A percentile compares a stretch with the other conserved stretches of the same genome.
Evolutionary conservation across 2,797 vertebrate genomes (phyloP).

Genomic region (Rhinophrynus dorsalis): DNA sequence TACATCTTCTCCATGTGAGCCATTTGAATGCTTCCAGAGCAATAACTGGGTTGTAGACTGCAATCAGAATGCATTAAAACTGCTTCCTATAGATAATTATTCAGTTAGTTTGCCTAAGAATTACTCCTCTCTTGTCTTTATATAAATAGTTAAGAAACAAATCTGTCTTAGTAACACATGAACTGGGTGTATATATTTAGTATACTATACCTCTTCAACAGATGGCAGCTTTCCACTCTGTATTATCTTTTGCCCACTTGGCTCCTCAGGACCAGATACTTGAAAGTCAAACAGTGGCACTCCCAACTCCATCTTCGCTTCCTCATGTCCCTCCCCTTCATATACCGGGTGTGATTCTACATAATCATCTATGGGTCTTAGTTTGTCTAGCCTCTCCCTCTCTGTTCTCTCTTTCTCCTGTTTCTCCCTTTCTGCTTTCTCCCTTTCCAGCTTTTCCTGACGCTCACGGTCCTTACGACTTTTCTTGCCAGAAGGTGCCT

Average conservation of each 20-base stretch:
- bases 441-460: conserved; percentile 51
- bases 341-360: conserved; percentile 3
- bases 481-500: conserved; percentile 64
- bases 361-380: conserved; percentile 49
- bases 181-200: too few relatives aligned
- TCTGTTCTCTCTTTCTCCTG: conserved; percentile 53
- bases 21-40: too few relatives aligned
- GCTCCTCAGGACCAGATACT: conserved; percentile 52
- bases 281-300: conserved; percentile 75
- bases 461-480: conserved; percentile 64
- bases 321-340: conserved; percentile 35
- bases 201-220: conserved; percentile 72
- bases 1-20: too few relatives aligned
- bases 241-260: conserved; percentile 60
- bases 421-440: conserved; percentile 61
- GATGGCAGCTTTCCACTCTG: conserved; percentile 63
- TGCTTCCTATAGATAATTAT: too few relatives aligned
- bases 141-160: too few relatives aligned
- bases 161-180: too few relatives aligned
- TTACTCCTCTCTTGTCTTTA: too few relatives aligned
- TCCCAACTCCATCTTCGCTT: conserved; percentile 47
- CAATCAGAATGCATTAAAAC: too few relatives aligned
- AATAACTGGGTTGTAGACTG: too few relatives aligned
- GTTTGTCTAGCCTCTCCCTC: conserved; percentile 60
- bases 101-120: too few relatives aligned